A percentile compares a stretch with the other conserved stretches of the same genome.
phyloP scores from a whole-genome alignment of 2,797 vertebrate genomes.

The Lagodon rhomboides region DNA sequence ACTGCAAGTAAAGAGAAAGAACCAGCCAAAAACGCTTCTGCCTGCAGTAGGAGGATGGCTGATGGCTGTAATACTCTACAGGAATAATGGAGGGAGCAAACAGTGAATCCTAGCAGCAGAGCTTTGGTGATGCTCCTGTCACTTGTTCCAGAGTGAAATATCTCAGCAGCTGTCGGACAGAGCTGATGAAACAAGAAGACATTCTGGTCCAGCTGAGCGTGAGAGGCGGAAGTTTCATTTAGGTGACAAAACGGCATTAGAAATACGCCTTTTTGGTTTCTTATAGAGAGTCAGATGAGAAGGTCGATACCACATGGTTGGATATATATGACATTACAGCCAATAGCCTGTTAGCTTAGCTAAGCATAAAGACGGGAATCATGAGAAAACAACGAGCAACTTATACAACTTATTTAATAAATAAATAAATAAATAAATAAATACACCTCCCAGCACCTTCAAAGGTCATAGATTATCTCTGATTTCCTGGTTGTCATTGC shows the following conservation, averaged over 20 bases:
- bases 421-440: not conserved
- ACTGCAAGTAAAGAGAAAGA: slow-evolving; percentile 3
- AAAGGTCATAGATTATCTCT: no score
- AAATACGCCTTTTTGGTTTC: not conserved
- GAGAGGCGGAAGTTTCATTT: slow-evolving; percentile 2
- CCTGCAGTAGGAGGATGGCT: slow-evolving; percentile 20
- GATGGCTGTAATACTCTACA: not conserved
- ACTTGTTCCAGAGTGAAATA: no score
- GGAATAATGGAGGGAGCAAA: not conserved
- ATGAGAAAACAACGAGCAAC: not conserved
- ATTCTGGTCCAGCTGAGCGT: not conserved
- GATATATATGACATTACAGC: not conserved
- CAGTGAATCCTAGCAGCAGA: not conserved
- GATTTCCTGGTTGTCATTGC: no score
- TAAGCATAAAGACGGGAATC: not conserved
- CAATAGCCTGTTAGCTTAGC: not conserved
- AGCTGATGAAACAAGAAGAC: not conserved
- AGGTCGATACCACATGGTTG: not conserved
- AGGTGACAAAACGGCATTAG: not conserved
- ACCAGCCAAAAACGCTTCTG: slow-evolving; percentile 14
- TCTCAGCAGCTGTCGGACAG: no score
- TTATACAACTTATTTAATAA: no score
- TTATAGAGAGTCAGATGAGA: not conserved
- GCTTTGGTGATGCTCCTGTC: not conserved
- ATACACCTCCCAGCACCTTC: not conserved